Conservation (phyloP, 2,113 vertebrate genomes). For the Hydrochoerus hydrochaeris region DNA sequence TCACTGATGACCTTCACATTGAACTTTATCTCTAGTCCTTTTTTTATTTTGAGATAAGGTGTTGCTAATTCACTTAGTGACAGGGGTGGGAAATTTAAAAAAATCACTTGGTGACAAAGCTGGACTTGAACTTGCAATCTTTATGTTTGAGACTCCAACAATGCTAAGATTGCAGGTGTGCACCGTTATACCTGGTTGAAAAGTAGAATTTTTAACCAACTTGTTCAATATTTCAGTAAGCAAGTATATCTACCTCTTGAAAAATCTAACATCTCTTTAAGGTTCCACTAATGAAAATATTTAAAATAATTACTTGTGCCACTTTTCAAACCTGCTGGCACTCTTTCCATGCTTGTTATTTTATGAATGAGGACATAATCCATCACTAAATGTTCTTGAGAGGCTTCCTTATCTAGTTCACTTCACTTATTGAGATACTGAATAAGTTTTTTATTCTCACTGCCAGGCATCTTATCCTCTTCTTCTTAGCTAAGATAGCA, state of each 20-base stretch:
- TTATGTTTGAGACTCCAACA: not conserved
- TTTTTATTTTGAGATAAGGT: not conserved
- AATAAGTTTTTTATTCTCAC: not conserved
- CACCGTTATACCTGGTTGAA: not conserved
- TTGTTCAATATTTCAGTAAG: not conserved
- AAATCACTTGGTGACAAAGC: not conserved
- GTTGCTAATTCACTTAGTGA: not conserved
- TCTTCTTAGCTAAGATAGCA: not conserved
- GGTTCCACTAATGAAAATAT: not conserved
- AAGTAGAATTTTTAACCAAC: not conserved
- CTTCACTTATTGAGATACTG: not conserved
- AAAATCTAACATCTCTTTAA: not conserved
- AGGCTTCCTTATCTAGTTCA: not conserved
- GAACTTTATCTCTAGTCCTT: not conserved
- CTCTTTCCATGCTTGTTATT: not conserved
- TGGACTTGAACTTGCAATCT: not conserved
- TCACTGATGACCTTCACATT: not conserved
- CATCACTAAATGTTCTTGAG: not conserved
- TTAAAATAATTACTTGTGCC: not conserved
- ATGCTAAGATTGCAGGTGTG: not conserved
- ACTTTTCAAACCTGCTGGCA: not conserved
- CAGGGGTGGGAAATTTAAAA: no score
- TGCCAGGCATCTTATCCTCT: not conserved
- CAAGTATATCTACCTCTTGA: not conserved
- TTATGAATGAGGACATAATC: not conserved